A percentile compares a stretch with the other conserved stretches of the same genome.
phyloP scores from a whole-genome alignment of 2,888 invertebrate genomes.

The Drosophila koepferae region DNA sequence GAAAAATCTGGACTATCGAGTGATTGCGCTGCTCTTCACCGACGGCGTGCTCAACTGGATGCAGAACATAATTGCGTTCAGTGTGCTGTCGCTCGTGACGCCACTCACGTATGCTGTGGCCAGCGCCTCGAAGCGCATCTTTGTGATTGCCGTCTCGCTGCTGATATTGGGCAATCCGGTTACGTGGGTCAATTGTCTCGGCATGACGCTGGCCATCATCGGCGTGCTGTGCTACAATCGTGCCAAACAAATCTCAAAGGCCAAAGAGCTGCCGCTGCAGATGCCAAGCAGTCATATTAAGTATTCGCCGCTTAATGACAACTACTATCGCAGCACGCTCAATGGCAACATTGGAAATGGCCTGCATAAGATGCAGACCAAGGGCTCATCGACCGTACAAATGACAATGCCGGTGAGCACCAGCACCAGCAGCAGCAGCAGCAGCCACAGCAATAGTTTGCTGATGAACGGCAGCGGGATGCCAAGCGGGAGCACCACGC shows the following conservation, averaged over 20 bases:
- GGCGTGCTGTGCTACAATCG: conserved; percentile 97
- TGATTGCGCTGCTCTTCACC: conserved; percentile 88
- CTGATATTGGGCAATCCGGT: conserved; percentile 96
- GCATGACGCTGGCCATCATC: conserved; percentile 95
- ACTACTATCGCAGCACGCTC: conserved; percentile 72
- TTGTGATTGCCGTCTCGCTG: conserved; percentile 95
- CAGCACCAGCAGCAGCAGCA: conserved; percentile 74
- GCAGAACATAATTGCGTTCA: conserved; percentile 98
- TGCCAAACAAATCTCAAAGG: conserved; percentile 90
- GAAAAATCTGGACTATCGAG: conserved; percentile 86
- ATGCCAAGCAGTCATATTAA: conserved; percentile 84
- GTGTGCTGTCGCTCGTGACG: conserved; percentile 95
- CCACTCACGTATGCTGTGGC: conserved; percentile 98
- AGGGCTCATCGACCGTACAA: conserved; percentile 42
- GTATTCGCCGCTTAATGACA: conserved; percentile 79
- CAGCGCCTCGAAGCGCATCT: conserved; percentile 96
- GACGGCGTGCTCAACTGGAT: conserved; percentile 97
- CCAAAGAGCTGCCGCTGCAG: conserved; percentile 85
- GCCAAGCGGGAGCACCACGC: conserved; percentile 78
- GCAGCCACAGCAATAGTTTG: conserved; percentile 77
- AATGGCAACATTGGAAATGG: conserved; percentile 62
- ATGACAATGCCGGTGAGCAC: conserved; percentile 45
- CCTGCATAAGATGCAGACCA: conserved; percentile 38
- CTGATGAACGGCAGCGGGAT: conserved; percentile 80
- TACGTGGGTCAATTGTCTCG: conserved; percentile 92